A percentile compares a stretch with the other conserved stretches of the same genome.
Conservation (phyloP, 2,797 vertebrate genomes). For the Xenopus petersii region DNA sequence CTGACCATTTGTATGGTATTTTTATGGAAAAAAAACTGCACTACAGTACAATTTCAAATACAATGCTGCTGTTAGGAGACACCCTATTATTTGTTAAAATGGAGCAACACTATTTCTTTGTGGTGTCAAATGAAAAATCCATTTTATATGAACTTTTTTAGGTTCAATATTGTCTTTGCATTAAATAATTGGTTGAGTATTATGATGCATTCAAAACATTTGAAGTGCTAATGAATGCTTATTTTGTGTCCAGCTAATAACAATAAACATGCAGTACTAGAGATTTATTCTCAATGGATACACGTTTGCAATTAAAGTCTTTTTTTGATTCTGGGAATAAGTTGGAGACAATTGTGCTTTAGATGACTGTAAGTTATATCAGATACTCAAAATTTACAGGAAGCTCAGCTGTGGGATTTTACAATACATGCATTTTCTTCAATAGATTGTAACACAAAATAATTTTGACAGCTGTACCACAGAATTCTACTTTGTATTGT, state of each 20-base stretch:
- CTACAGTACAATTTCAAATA: slow-evolving; percentile 81
- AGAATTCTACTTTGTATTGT: too few relatives aligned
- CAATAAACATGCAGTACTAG: slow-evolving; percentile 1
- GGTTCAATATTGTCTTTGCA: slow-evolving; percentile 69
- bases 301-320: not conserved
- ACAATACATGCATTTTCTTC: slow-evolving; percentile 29
- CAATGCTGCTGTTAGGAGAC: slow-evolving; percentile 87
- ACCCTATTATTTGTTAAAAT: slow-evolving; percentile 74
- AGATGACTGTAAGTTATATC: too few relatives aligned
- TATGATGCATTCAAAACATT: slow-evolving; percentile 57
- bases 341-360: too few relatives aligned
- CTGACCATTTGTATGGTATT: slow-evolving; percentile 83
- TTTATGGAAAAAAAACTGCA: slow-evolving; percentile 83
- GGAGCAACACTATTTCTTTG: slow-evolving; percentile 65
- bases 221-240: slow-evolving; percentile 40
- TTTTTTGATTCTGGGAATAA: not conserved
- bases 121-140: slow-evolving; percentile 74
- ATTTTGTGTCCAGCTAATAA: not conserved
- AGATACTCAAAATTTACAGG: not conserved
- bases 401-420: not conserved
- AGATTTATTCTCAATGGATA: slow-evolving; percentile 16
- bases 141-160: slow-evolving; percentile 75
- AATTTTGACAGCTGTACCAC: not conserved
- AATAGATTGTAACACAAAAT: not conserved
- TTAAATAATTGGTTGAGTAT: slow-evolving; percentile 60